Conservation (phyloP, 1,140 invertebrate species). For the Bombus pascuorum region DNA sequence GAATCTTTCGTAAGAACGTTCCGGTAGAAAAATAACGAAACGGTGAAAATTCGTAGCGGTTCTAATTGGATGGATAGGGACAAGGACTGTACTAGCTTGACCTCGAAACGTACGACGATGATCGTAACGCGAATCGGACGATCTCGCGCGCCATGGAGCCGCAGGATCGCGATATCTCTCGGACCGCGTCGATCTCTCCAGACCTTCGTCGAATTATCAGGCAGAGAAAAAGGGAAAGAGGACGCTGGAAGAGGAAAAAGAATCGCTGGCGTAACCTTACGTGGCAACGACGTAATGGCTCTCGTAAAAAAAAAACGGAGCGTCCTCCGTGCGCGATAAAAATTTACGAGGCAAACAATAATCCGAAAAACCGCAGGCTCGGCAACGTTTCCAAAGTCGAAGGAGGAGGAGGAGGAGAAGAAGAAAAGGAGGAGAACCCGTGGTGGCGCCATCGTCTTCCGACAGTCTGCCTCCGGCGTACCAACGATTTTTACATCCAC, state of each 20-base stretch:
- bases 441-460: background rate
- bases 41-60: too few relatives aligned
- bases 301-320: slow-evolving; percentile 65
- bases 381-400: slow-evolving; percentile 32
- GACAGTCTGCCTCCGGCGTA: background rate
- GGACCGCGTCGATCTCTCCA: background rate
- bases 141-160: background rate
- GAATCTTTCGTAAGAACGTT: too few relatives aligned
- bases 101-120: background rate
- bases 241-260: background rate
- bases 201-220: background rate
- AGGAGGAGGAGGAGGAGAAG: too few relatives aligned
- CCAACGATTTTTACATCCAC: slow-evolving; percentile 1
- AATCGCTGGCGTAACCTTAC: slow-evolving; percentile 60
- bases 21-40: too few relatives aligned
- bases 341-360: slow-evolving; percentile 65
- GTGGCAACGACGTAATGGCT: slow-evolving; percentile 62
- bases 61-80: too few relatives aligned
- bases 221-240: slow-evolving; percentile 7
- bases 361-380: slow-evolving; percentile 24
- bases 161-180: background rate
- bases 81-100: fast-evolving
- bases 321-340: slow-evolving; percentile 62
- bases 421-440: too few relatives aligned
- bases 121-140: background rate